Base-by-base conservation (phyloP, 2,797 vertebrate genomes). In the Erpetoichthys calabaricus region DNA sequence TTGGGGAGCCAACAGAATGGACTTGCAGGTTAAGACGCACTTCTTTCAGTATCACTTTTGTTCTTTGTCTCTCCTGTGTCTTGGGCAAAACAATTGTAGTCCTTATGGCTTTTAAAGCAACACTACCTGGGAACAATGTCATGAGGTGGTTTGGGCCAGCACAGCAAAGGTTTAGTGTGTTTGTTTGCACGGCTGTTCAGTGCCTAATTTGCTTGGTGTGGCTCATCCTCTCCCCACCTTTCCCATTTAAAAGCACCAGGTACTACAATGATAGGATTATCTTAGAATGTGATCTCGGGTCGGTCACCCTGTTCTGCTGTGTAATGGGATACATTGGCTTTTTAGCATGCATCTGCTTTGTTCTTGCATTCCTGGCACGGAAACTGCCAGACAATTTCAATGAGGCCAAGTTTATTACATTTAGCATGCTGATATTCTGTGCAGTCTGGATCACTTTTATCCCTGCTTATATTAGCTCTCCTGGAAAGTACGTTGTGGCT, bases 361-460 rank as follows among this genome's bases (percentile, higher is more conserved):
- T 85, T 3, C 53, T 86, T 64, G 85, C 84, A 42, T 87, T 87
- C 63, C 62, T 87, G 46, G 86, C 82, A 1, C 72, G 84, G 45
- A 84, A 86, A 59, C 77, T 87, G 42, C 84, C 84, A 0, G 83
- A 77, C 66, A 83, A 82, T 57, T 87, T 85, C 58, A 88, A 88
- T 1, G 86, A 88, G 63, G 84, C 86, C 44, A 80, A 78, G 60
- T 73, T 87, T 57, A 88, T 88, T 69, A 81, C 81, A 2, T 87
- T 88, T 72, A 88, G 86, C 64, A 85, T 86, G 83, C 63, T 88
- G 3, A 86, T 88, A 59, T 87, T 86, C 62, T 86, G 80, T 64
- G 74, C 81, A 0, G 85, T 88, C 54, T 87, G 85, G 84, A 72
- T 81, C 41, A 77, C 82, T 5, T 88, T 86, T 42, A 68, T 87